Percentiles rank a stretch among this genome's conserved stretches.
These are phyloP conservation scores for Acanthornis magna DNA, from an alignment of 2,797 vertebrate genomes.

Conservation along the genomic window DNA sequence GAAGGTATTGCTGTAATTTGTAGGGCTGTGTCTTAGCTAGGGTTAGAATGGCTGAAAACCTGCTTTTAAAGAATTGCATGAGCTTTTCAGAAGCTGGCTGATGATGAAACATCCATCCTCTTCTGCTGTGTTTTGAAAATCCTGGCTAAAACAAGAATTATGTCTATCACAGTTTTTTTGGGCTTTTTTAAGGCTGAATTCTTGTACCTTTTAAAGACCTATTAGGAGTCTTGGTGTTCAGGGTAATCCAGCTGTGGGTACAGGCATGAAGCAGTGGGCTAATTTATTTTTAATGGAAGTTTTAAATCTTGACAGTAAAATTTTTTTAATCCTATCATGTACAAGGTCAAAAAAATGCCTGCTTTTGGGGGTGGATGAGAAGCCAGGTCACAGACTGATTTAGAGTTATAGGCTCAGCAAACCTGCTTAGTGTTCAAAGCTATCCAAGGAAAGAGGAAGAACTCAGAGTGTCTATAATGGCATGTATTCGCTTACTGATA, in stretches of 20 bases:
- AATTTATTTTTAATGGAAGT: neutral
- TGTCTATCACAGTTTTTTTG: neutral
- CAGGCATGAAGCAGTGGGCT: neutral
- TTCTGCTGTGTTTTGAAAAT: neutral
- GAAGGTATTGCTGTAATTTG: neutral
- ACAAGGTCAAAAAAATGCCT: neutral
- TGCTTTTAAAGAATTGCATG: neutral
- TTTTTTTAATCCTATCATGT: neutral
- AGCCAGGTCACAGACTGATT: neutral
- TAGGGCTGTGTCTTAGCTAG: neutral
- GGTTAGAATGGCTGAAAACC: neutral
- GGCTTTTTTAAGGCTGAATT: neutral
- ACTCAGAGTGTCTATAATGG: neutral
- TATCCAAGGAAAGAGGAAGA: neutral
- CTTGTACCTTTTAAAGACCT: neutral
- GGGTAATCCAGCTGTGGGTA: neutral
- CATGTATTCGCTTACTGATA: neutral
- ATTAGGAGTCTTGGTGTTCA: neutral
- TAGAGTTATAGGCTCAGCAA: neutral
- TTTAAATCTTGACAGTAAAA: neutral
- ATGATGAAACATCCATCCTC: neutral
- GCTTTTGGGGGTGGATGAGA: fast-evolving
- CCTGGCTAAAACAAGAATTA: neutral
- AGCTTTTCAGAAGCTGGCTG: neutral
- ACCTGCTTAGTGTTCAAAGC: neutral